Percentiles rank a stretch among this genome's conserved stretches.
Evolutionary conservation across 2,113 vertebrate genomes (phyloP).

Genomic region (Bos taurus): ARS-UCD2.0 NC_037335.1:30764501-30765000

Average conservation of each 20-base stretch:
- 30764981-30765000: neutral
- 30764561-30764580: neutral
- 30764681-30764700: neutral
- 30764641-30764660: neutral
- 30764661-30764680: neutral
- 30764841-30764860: neutral
- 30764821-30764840: neutral
- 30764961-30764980: neutral
- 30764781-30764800: neutral
- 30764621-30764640: neutral
- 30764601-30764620: neutral
- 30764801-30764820: neutral
- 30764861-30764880: neutral
- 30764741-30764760: neutral
- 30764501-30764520: neutral
- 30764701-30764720: neutral
- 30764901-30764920: neutral
- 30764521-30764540: neutral
- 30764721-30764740: neutral
- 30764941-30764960: neutral
- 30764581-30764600: neutral
- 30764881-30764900: neutral
- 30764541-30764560: neutral
- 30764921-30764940: neutral
- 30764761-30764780: neutral